Evolutionary conservation across 2,888 invertebrate genomes (phyloP), one percentile per base, ranked within the genome.

Genomic region (Escarpia spicata): DNA sequence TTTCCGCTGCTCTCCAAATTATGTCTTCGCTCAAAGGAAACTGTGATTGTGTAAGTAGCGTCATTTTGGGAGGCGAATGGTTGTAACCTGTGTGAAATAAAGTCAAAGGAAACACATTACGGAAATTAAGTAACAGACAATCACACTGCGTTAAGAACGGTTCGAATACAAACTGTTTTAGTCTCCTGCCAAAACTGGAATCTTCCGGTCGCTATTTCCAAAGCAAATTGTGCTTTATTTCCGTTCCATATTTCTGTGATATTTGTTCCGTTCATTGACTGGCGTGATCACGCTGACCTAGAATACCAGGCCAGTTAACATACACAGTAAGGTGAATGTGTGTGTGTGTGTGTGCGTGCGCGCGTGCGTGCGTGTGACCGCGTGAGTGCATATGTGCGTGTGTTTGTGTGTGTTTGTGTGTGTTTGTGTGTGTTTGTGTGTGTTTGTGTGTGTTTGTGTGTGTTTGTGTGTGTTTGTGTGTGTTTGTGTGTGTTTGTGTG

Each of bases 21-120:
- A 75, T 75, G 19, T 75, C 75, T 75, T 26, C 75, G 75, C 75
- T 75, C 75, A 75, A 75, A 75, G 75, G 75, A 75, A 52, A 75
- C 75, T 75, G 75, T n/a, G n/a, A 75, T 75, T 75, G 75, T 75
- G 19, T 75, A 75, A 75, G 75, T 75, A 75, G 75, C 75, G 3
- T 75, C 75, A 75, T 75, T 75, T 2, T 26, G n/a, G 19, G 75
- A 75, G 26, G 75, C 26, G n/a, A 6, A 26, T 75, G n/a, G 3
- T 6, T 3, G 26, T 4, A 1, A 75, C 75, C 26, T 26, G 3
- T 26, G n/a, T 2, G 75, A 75, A 75, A 15, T 75, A 6, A 75
- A 75, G 26, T 75, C 75, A 75, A 75, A 75, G 26, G 75, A 75
- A 75, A 75, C 75, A 75, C 19, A n/a, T 75, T 75, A 75, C 19